Conservation (phyloP, 1,140 invertebrate species). For the Ptiloglossa arizonensis region DNA sequence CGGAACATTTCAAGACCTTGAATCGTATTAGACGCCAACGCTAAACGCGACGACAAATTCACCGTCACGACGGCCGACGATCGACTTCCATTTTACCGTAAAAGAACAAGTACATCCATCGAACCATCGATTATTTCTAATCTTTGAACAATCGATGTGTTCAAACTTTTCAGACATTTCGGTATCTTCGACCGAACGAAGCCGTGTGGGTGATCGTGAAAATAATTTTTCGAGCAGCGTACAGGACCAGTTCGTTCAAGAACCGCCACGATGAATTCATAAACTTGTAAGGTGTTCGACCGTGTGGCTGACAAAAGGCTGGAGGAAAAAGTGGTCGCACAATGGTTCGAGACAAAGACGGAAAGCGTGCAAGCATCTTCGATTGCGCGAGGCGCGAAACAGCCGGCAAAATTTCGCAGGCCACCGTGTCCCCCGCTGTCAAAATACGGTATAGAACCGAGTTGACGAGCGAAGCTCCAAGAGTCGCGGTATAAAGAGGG, state of each 20-base stretch:
- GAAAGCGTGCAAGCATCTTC: slow-evolving; percentile 45
- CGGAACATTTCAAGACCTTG: no score
- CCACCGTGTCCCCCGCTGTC: slow-evolving; percentile 78
- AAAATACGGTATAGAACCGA: slow-evolving; percentile 78
- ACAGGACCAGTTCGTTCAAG: no score
- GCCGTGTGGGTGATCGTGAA: no score
- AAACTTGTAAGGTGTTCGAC: neutral
- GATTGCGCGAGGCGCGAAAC: slow-evolving; percentile 76
- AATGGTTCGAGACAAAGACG: slow-evolving; percentile 13
- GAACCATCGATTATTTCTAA: no score
- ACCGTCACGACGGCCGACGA: no score
- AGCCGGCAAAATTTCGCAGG: slow-evolving; percentile 77
- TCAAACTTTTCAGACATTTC: no score
- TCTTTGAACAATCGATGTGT: no score
- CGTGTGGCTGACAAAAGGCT: neutral
- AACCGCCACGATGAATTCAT: neutral
- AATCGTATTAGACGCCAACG: no score
- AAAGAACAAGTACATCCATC: no score
- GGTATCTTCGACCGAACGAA: no score
- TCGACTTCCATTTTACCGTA: no score
- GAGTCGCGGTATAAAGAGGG: slow-evolving; percentile 62
- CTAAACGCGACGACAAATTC: no score
- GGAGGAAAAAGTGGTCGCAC: slow-evolving; percentile 13
- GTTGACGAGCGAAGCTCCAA: slow-evolving; percentile 71
- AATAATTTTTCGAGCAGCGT: neutral